Base-by-base conservation (phyloP, 2,888 invertebrate genomes). In the Aricia artaxerxes region DNA sequence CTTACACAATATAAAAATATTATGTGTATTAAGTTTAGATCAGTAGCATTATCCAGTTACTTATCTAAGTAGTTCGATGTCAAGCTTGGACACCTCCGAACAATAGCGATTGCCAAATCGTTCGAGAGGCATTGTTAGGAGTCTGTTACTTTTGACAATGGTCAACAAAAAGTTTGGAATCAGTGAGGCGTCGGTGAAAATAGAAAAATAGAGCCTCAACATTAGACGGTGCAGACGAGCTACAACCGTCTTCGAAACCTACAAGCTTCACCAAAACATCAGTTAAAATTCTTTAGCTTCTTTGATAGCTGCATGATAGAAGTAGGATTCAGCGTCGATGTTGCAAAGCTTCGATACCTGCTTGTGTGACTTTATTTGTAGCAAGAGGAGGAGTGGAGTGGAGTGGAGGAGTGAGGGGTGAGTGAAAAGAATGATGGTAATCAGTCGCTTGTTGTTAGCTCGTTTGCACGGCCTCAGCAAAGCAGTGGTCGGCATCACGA, bases 401-500 rank as follows among this genome's bases (percentile, higher is more conserved):
- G 24, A 24, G 24, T 24, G 24, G 24, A 24, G 24, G 24, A 24
- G 9, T 16, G 16, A 16, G 13, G 11, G 11, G 16, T 16, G 3
- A 57, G 16, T 57, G 7, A 6, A 1, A 24, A 61, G n/a, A 24
- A 6, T n/a, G 61, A 7, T 61, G 61, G 13, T 24, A 24, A 61
- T n/a, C 7, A 61, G 7, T 61, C 2, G 24, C 61, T 61, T 2
- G 24, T 16, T 61, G 61, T 1, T n/a, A 7, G 24, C 69, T 9
- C 35, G 13, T 69, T 1, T 35, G 35, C 69, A 13, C 5, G 13
- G 16, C 69, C 35, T 38, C 89, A 89, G 89, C 90, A 16, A 89
- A 90, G 88, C 87, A 88, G 87, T 87, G 88, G 87, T 87, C 87
- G 88, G 83, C 89, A 88, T 90, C 89, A 91, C 90, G 91, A 92